Evolutionary conservation across 30 jellyfish, hydroid and myxozoan genomes (phyloP).

Genomic region (Haliclystus octoradiatus): DNA sequence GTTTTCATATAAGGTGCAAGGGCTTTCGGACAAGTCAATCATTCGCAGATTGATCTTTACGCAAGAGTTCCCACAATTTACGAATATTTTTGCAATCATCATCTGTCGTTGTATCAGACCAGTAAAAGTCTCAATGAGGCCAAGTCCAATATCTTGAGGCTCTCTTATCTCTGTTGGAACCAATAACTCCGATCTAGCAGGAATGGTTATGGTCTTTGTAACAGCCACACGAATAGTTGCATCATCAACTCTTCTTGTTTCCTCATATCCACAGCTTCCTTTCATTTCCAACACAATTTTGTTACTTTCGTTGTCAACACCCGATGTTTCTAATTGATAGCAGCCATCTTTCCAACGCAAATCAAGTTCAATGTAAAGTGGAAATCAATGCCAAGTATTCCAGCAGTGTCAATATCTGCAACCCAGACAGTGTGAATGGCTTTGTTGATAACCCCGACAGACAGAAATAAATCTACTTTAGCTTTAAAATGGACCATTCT

Average conservation of each 20-base stretch:
- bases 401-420: background rate
- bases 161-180: background rate
- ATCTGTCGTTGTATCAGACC: background rate
- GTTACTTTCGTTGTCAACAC: too few relatives aligned
- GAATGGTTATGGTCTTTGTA: background rate
- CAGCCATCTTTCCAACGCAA: background rate
- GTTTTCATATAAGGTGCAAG: background rate
- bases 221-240: background rate
- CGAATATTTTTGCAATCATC: background rate
- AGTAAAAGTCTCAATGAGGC: too few relatives aligned
- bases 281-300: too few relatives aligned
- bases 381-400: background rate
- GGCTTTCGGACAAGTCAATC: background rate
- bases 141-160: background rate
- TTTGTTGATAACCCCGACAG: background rate
- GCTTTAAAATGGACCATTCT: background rate
- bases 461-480: background rate
- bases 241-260: background rate
- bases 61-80: background rate
- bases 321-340: too few relatives aligned
- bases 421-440: constrained; percentile 1
- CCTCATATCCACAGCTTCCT: too few relatives aligned
- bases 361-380: background rate
- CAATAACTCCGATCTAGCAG: background rate
- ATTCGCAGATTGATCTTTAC: background rate